A percentile compares a stretch with the other conserved stretches of the same genome.
phyloP scores from a whole-genome alignment of 2,113 vertebrate genomes.

The Gnathonemus echidnorhynchus region DNA sequence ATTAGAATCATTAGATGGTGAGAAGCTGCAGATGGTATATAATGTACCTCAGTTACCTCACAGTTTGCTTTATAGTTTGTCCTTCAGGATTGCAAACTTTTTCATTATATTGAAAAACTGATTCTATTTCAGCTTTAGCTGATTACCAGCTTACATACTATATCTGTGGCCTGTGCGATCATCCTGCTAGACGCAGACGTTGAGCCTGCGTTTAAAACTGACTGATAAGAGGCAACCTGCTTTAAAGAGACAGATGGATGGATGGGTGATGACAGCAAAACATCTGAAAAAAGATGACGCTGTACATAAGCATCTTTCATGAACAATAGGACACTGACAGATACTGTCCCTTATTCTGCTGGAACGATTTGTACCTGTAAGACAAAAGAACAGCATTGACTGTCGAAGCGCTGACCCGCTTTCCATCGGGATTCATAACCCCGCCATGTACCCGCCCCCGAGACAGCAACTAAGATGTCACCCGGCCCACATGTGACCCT shows the following conservation, averaged over 20 bases:
- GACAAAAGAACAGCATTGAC: background rate
- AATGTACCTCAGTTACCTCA: background rate
- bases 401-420: background rate
- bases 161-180: background rate
- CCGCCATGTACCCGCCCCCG: background rate
- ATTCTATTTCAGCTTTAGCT: background rate
- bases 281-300: background rate
- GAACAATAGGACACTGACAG: background rate
- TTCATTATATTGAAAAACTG: background rate
- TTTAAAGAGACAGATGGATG: background rate
- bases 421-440: background rate
- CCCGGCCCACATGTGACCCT: background rate
- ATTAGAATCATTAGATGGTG: background rate
- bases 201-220: background rate
- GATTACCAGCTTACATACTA: background rate
- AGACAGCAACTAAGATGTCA: background rate
- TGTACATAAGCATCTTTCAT: background rate
- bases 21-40: background rate
- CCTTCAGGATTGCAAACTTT: background rate
- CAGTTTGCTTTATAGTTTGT: background rate
- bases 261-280: background rate
- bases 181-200: background rate
- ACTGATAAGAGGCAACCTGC: background rate
- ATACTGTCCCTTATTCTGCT: background rate
- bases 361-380: background rate